phyloP scores from a whole-genome alignment of 2,113 vertebrate genomes.

The Oncorhynchus kisutch region DNA sequence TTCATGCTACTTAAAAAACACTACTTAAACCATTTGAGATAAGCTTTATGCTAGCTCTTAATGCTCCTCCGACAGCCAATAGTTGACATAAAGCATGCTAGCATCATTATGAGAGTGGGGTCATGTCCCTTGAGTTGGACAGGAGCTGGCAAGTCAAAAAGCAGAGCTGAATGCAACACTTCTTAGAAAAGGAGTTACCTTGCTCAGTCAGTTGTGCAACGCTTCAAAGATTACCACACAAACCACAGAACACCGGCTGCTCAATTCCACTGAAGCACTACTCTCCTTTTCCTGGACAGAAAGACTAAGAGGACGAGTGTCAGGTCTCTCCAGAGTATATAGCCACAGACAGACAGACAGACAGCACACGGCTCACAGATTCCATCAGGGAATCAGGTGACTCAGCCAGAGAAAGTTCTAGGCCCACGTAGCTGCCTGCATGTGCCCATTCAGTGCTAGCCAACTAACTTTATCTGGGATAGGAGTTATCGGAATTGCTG shows the following conservation, averaged over 20 bases:
- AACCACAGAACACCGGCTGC: conserved; percentile 26
- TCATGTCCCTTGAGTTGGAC: too few relatives aligned
- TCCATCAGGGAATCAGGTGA: conserved; percentile 69
- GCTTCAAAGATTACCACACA: conserved; percentile 45
- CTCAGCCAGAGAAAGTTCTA: conserved; percentile 70
- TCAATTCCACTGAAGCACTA: conserved; percentile 39
- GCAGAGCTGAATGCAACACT: conserved; percentile 22
- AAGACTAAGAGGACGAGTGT: conserved; percentile 59
- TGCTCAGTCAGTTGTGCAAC: conserved; percentile 54
- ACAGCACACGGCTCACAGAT: conserved; percentile 25
- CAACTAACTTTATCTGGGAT: neutral
- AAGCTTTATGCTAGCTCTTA: too few relatives aligned
- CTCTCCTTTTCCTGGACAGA: conserved; percentile 45
- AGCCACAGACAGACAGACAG: conserved; percentile 29
- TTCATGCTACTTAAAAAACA: too few relatives aligned
- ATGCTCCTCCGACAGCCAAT: too few relatives aligned
- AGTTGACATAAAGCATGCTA: too few relatives aligned
- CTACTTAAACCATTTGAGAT: too few relatives aligned
- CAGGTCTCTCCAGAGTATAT: conserved; percentile 56
- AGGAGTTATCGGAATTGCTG: too few relatives aligned
- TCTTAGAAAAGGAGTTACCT: conserved; percentile 65
- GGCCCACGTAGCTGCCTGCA: conserved; percentile 30
- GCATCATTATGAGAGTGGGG: too few relatives aligned
- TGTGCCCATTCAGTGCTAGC: conserved; percentile 24
- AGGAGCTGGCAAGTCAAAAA: too few relatives aligned